Conservation (phyloP, 2,113 vertebrate genomes). For the Pteruthius melanotis region DNA sequence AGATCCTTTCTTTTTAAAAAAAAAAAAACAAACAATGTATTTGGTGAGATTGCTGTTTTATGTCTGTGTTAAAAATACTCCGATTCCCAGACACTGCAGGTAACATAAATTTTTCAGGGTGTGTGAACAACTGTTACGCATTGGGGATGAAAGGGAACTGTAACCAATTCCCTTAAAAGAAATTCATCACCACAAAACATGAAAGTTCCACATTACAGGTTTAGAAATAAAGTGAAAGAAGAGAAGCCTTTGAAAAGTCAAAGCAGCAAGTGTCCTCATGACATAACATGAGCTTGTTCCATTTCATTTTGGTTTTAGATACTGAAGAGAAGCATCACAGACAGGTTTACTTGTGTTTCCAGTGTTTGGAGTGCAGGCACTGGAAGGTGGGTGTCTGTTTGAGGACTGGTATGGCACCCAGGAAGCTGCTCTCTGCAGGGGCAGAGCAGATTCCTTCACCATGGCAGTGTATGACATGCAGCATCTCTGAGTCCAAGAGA, state of each 20-base stretch:
- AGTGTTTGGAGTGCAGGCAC: neutral
- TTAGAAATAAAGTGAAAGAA: conserved; percentile 10
- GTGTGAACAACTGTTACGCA: neutral
- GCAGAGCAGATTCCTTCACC: neutral
- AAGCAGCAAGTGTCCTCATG: neutral
- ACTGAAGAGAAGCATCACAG: neutral
- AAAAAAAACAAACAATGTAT: neutral
- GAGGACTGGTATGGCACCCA: neutral
- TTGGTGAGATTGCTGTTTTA: neutral
- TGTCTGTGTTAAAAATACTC: neutral
- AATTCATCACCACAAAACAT: neutral
- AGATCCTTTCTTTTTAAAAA: neutral
- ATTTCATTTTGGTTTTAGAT: neutral
- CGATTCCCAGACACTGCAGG: neutral
- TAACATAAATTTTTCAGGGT: neutral
- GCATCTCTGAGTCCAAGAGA: neutral
- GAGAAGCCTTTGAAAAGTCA: conserved; percentile 47
- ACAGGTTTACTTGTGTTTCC: neutral
- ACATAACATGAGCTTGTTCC: neutral
- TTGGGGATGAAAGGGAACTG: conserved; percentile 7
- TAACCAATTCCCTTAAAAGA: neutral
- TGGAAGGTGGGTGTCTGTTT: neutral
- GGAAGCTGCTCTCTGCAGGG: neutral
- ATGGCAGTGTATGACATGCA: neutral
- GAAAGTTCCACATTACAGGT: neutral